These are phyloP conservation scores for Rhincodon typus DNA, from an alignment of 2,797 vertebrate species.

Conservation along the genomic window DNA sequence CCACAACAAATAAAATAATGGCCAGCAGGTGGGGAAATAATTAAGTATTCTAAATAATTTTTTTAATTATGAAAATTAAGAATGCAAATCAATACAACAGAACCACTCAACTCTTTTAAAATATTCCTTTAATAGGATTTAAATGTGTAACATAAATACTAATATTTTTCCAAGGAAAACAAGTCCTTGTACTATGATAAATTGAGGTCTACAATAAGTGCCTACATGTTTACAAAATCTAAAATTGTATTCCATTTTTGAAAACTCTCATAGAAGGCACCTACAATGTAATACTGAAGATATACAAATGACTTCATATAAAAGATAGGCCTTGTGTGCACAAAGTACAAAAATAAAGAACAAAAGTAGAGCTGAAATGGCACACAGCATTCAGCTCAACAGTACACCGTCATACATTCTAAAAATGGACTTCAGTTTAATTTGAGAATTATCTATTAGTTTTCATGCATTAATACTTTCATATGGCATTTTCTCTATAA, in stretches of 20 bases:
- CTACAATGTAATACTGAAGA: slow-evolving; percentile 28
- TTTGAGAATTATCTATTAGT: not conserved
- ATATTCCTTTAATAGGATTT: slow-evolving; percentile 26
- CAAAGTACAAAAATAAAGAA: slow-evolving; percentile 35
- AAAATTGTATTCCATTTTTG: slow-evolving; percentile 5
- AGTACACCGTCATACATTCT: slow-evolving; percentile 19
- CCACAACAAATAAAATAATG: not conserved
- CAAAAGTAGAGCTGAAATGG: slow-evolving; percentile 23
- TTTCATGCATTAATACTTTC: slow-evolving; percentile 35
- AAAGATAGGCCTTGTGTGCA: slow-evolving; percentile 16
- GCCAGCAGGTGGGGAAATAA: not conserved
- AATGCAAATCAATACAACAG: not conserved
- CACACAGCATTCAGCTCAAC: slow-evolving; percentile 17
- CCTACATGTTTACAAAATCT: slow-evolving; percentile 29
- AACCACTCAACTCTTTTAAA: not conserved
- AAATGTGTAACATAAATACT: slow-evolving; percentile 34
- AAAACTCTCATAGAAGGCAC: slow-evolving; percentile 8
- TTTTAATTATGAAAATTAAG: not conserved
- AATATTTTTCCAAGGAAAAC: slow-evolving; percentile 24
- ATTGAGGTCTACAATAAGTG: slow-evolving; percentile 35
- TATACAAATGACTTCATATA: slow-evolving; percentile 36
- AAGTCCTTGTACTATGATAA: slow-evolving; percentile 9
- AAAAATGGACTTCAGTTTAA: slow-evolving; percentile 31
- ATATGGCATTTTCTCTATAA: slow-evolving; percentile 36
- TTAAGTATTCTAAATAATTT: not conserved